Evolutionary conservation across 2,113 vertebrate species (phyloP), one percentile per base, ranked within the genome.

Genomic region (Phasianus colchicus): DNA sequence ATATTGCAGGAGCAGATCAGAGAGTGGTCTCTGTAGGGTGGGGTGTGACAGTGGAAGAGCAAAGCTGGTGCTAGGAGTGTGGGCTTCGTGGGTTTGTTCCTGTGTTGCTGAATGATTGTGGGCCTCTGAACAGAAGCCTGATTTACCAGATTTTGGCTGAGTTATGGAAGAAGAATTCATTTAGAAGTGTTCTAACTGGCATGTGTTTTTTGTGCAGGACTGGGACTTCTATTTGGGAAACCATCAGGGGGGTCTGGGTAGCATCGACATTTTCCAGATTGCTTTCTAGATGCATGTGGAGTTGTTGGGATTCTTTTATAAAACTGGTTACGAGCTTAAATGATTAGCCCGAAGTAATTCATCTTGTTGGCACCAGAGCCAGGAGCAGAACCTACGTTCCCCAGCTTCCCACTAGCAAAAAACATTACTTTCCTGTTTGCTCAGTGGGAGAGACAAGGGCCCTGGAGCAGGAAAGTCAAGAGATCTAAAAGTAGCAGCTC

Each of bases 401-500:
- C 32, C 54, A 54, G n/a, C 30, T 85, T 45, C 63, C 64, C 2
- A 0, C 19, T 6, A 50, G 66, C 36, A 78, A 15, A 9, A 67
- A 60, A 34, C 22, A n/a, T 52, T 76, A 32, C 38, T 76, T 85
- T 78, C 52, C 29, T 87, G 34, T 82, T 89, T 85, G 34, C 54
- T 76, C 40, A 90, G 72, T 30, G 52, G 72, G 34, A 80, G 57
- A 72, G 17, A 61, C 22, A 45, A 38, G 30, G 48, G 71, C 86
- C 34, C 30, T 73, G 72, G 72, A 10, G 1, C 48, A 91, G 79
- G 25, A 57, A 92, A 93, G 75, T 88, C 79, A 85, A 85, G 74
- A 83, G 48, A 91, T 73, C 43, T 65, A 73, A n/a, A 93, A 88
- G 86, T 70, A 92, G 67, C 45, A 60, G 40, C 92, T 92, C 72